Base-by-base conservation (phyloP, 2,888 invertebrate species). In the Oxycera nigricornis region DNA sequence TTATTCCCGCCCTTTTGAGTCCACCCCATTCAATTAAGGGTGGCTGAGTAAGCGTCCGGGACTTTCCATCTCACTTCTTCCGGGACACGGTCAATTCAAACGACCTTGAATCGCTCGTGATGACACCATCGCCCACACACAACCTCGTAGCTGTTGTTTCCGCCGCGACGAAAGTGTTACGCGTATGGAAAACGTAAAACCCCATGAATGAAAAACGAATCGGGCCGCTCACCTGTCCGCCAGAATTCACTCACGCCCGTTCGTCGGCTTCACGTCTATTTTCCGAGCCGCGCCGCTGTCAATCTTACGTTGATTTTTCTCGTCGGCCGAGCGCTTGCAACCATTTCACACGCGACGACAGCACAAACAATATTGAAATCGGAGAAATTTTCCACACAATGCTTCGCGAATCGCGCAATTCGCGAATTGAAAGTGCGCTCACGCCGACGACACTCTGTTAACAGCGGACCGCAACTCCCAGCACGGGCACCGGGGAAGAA, bases 201-300 rank as follows among this genome's bases (percentile, higher is more conserved):
- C 17, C 11, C 2, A 59, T 59, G 59, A 59, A 59, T 59, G 59
- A 26, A 55, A 55, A 57, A 9, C n/a, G n/a, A n/a, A n/a, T n/a
- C n/a, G 24, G 20, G n/a, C 11, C n/a, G 14, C 59, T 28, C 30
- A 59, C 59, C 59, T 59, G 59, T 9, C n/a, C 26, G 14, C 2
- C 30, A 26, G 28, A n/a, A 9, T 0, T 2, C 28, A 9, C 1
- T 59, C 30, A 1, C 14, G 59, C 30, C 30, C 17, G 6, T 28
- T 11, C 30, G n/a, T 2, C 30, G 14, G 2, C 26, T n/a, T n/a
- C n/a, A n/a, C n/a, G n/a, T n/a, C n/a, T n/a, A n/a, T n/a, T n/a
- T n/a, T n/a, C n/a, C n/a, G n/a, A n/a, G n/a, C n/a, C n/a, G n/a
- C n/a, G n/a, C n/a, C n/a, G n/a, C n/a, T n/a, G n/a, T n/a, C n/a